Evolutionary conservation across 2,888 invertebrate genomes (phyloP).

Genomic region (Dicyrtomina minuta): DNA sequence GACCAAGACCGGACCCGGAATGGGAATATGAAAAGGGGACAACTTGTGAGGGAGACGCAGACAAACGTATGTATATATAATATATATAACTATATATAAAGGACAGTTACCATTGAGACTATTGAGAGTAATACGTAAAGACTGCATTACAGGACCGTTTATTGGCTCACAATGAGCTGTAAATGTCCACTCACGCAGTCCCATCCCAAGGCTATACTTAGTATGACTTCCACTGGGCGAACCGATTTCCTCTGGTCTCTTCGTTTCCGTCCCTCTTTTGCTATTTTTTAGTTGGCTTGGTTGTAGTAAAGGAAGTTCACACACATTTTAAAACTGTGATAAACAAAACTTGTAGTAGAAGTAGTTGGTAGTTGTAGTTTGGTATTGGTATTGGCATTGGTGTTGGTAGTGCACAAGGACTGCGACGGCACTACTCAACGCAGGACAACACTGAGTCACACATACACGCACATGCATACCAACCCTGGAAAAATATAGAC

Average conservation of each 20-base stretch:
- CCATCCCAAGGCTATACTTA: conserved; percentile 30
- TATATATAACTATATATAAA: neutral
- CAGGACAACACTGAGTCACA: no score
- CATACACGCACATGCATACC: neutral
- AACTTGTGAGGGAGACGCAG: neutral
- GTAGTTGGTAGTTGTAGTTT: no score
- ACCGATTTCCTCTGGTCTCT: neutral
- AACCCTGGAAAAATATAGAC: neutral
- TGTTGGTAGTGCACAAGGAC: no score
- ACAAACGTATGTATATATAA: neutral
- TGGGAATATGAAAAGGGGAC: neutral
- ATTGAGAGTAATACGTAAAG: conserved; percentile 15
- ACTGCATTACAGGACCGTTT: conserved; percentile 30
- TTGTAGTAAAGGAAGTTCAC: no score
- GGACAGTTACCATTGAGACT: neutral
- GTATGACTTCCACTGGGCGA: conserved; percentile 3
- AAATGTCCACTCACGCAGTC: conserved; percentile 20
- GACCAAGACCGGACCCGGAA: neutral
- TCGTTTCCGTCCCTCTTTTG: neutral
- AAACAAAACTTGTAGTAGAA: neutral
- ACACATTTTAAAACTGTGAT: neutral
- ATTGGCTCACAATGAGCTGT: conserved; percentile 27
- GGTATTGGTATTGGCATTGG: no score
- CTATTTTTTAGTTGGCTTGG: no score
- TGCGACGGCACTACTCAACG: no score